Base-by-base conservation (phyloP, 1,140 invertebrate genomes). In the Zeugodacus cucurbitae region DNA sequence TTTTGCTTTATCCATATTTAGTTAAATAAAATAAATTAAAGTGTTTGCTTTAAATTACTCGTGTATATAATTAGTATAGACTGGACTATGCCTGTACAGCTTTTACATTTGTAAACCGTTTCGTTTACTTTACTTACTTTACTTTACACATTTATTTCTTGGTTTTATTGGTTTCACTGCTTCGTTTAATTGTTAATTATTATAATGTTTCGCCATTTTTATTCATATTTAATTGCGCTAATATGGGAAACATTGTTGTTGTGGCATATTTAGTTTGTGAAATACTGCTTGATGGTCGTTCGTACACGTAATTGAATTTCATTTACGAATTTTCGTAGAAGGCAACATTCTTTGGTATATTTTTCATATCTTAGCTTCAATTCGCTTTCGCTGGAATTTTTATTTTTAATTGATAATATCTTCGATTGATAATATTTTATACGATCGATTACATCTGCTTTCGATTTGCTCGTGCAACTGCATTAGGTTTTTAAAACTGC, bases 321-420 rank as follows among this genome's bases (percentile, higher is more conserved):
- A 17, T 44, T 41, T 29, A 48, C 41, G n/a, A 82, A 14, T 82
- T 82, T 82, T 82, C n/a, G n/a, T 41, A 48, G 74, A 82, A 82
- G 41, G 74, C 74, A 82, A 48, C 41, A 20, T 82, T 82, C 74
- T 82, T 82, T 82, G 74, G 74, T 82, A 82, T 54, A 37, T 74
- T 74, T 74, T 74, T 32, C n/a, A 74, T 82, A 29, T 54, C 37
- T 14, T 82, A 48, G 41, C 22, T 82, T 82, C n/a, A 82, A 41
- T 74, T 54, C 48, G 48, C 48, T 48, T 48, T 48, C 17, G 20
- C 70, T 74, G 2, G 2, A 1, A 70, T 54, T 54, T 14, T 14
- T 48, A 1, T 48, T 4, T 54, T 20, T 54, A 17, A 14, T 54
- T 48, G 8, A 14, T 48, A 11, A 11, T 48, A 48, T n/a, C 11